Evolutionary conservation across 1,140 invertebrate genomes (phyloP), one percentile per base, ranked within the genome.

Genomic region (Eupeodes corollae): DNA sequence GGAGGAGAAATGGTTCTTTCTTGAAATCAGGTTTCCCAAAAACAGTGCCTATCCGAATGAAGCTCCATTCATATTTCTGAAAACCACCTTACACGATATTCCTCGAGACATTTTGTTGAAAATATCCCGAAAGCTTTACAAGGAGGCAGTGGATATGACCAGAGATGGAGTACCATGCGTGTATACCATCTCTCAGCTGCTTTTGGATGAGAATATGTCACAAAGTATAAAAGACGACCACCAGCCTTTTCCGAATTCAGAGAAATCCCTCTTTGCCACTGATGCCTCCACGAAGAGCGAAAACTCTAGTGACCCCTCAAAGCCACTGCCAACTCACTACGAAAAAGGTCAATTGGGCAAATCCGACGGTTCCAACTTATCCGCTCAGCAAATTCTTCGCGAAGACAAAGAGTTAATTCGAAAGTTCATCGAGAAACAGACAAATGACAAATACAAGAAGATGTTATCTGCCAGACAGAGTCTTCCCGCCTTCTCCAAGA

Each of bases 11-110:
- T 63, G 57, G 56, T 68, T 64, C 42, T 83, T 80, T 67, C 70
- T 87, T 57, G 84, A 86, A 75, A 75, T 87, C 58, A 73, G 83
- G 56, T 86, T 87, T 72, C 75, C 79, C 6, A 69, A 76, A 50
- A 74, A 78, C 63, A 78, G 74, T 44, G 73, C 75, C 52, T 87
- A 86, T 67, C 84, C 84, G 1, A 80, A 76, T 59, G 78, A 86
- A 70, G 70, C 79, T 2, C 82, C 83, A 8, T 73, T 77, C 55
- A 67, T 86, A 57, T 79, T 80, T 64, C 63, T 85, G 56, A 79
- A 81, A 73, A 73, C 78, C 34, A 69, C 68, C 43, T 71, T 67
- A 21, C 67, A 64, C 42, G 64, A 74, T 33, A 77, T 82, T 57
- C 80, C 82, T 19, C 70, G 73, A 33, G 62, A 77, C 48, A 70